Evolutionary conservation across 1,140 invertebrate genomes (phyloP), one percentile per base, ranked within the genome.

Genomic region (Octopus sinensis): DNA sequence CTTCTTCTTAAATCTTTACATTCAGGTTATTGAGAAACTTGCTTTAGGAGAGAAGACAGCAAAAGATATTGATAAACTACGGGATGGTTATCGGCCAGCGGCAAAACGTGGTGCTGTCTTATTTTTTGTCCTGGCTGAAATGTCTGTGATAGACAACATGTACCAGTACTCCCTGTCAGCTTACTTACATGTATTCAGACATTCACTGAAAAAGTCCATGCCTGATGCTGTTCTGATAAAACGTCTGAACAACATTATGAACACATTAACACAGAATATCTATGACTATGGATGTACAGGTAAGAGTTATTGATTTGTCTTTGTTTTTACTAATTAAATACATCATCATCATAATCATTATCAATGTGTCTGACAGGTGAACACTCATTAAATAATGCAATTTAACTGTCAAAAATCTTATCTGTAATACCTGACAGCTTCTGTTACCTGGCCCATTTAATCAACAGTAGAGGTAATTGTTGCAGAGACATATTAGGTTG

Each of bases 241-340:
- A 85, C 92, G 96, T 4, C 89, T 97, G 6, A 90, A 89, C 12
- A 97, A 96, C 85, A 96, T 97, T 13, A 95, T 96, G 81, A 93
- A 93, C 51, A 95, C 93, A 76, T 89, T 97, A 30, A 97, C 95
- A 0, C 94, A 95, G 86, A 96, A 95, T 87, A 93, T 97, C 1
- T 97, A 97, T 86, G 94, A 95, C 86, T 97, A 96, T 86, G 96
- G 95, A 1, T 97, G 96, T 85, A 96, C 95, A 62, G 96, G 94
- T 92, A 86, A 83, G 79, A 76, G 78, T 76, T 4, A 5, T 76
- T 12, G 1, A 62, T 12, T 62, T 12, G 1, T 62, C 9, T 62
- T 62, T 62, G 17, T 62, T 62, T 43, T 43, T 43, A 43, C 30
- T 43, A 43, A 43, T 43, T 43, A 43, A 43, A 43, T 43, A 43